A percentile compares a stretch with the other conserved stretches of the same genome.
Conservation (phyloP, 2,797 vertebrate species). For the Simalia tracyae region DNA sequence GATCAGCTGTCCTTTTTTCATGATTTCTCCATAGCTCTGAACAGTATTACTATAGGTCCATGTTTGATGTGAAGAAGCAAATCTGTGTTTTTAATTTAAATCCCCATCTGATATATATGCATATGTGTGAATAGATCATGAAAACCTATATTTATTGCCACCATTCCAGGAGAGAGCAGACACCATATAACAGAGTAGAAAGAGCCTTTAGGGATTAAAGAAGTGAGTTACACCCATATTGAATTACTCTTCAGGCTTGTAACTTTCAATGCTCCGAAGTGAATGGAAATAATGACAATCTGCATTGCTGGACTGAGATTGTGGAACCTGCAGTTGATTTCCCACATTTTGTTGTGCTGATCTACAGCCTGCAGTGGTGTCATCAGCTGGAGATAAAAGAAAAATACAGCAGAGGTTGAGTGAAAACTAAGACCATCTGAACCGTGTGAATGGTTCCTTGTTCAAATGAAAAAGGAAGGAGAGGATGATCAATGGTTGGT, state of each 20-base stretch:
- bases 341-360: conserved; percentile 5
- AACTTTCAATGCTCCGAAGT: conserved; percentile 4
- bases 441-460: neutral
- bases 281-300: conserved; percentile 21
- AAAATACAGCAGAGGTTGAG: neutral
- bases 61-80: neutral
- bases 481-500: neutral
- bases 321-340: neutral
- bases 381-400: neutral
- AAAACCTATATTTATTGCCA: conserved; percentile 11
- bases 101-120: neutral
- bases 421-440: neutral
- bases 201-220: neutral
- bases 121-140: neutral
- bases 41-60: neutral
- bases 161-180: conserved; percentile 30
- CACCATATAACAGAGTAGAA: neutral
- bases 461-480: neutral
- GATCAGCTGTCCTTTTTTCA: neutral
- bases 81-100: conserved; percentile 21
- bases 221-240: neutral
- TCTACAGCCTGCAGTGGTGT: neutral
- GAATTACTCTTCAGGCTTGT: conserved; percentile 35
- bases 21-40: conserved; percentile 24
- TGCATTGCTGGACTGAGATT: conserved; percentile 3